A percentile compares a stretch with the other conserved stretches of the same genome.
These are phyloP conservation scores for Silurus aristotelis DNA, from an alignment of 2,797 vertebrate genomes.

Conservation along the genomic window DNA sequence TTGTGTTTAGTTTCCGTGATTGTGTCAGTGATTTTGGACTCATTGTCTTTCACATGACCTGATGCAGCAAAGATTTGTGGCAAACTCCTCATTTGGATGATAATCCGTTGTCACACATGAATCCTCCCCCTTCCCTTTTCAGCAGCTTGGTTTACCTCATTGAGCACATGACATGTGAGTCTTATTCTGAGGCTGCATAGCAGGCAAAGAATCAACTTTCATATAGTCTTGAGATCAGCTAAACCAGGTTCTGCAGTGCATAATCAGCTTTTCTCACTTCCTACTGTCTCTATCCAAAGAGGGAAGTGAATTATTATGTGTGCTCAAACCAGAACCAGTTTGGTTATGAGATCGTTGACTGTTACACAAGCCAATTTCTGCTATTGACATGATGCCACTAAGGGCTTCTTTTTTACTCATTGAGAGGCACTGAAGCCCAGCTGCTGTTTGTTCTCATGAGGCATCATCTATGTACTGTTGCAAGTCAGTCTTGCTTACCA, in stretches of 20 bases:
- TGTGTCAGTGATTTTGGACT: constrained; percentile 15
- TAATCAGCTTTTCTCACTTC: constrained; percentile 44
- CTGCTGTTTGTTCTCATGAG: constrained; percentile 41
- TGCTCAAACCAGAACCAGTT: background rate
- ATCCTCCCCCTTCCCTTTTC: constrained; percentile 29
- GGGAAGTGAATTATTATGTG: constrained; percentile 7
- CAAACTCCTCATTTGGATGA: constrained; percentile 19
- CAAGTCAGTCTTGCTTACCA: constrained; percentile 16
- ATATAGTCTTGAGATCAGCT: background rate
- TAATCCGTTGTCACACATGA: constrained; percentile 24
- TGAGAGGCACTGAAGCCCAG: constrained; percentile 34
- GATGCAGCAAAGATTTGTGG: constrained; percentile 26
- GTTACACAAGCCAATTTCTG: constrained; percentile 8
- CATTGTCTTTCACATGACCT: constrained; percentile 26
- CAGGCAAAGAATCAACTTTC: constrained; percentile 25
- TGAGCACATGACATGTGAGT: constrained; percentile 22
- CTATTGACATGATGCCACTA: constrained; percentile 39
- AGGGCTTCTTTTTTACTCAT: constrained; percentile 34
- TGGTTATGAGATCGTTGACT: background rate
- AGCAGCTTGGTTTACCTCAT: constrained; percentile 23
- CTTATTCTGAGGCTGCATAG: background rate
- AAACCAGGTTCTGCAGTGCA: background rate
- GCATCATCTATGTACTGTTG: constrained; percentile 19
- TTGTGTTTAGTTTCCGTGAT: constrained; percentile 28
- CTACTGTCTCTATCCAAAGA: constrained; percentile 14